These are phyloP conservation scores for Andrena hattorfiana DNA, from an alignment of 2,888 invertebrate genomes.

Conservation along the genomic window DNA sequence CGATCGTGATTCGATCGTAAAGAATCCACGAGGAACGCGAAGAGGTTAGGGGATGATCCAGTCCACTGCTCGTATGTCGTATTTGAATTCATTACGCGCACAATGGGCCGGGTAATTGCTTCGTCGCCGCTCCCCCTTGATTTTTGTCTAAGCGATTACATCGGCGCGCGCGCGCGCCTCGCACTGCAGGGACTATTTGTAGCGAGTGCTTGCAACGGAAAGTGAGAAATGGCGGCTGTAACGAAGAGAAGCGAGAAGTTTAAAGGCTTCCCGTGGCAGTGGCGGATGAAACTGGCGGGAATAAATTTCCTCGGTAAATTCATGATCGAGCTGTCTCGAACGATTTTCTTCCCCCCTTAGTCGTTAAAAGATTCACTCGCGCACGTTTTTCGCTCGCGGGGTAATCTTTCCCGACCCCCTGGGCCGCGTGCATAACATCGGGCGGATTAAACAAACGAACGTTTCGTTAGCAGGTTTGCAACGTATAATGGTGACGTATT, in stretches of 20 bases:
- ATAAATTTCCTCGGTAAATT: slow-evolving; percentile 63
- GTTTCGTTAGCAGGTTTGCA: not conserved
- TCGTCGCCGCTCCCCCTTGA: not conserved
- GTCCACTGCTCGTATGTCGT: not conserved
- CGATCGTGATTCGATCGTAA: not conserved
- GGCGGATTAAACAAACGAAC: slow-evolving; percentile 36
- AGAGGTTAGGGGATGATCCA: not conserved
- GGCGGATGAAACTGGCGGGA: slow-evolving; percentile 50
- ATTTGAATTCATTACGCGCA: not conserved
- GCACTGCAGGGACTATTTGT: slow-evolving; percentile 32
- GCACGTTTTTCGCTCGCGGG: not conserved
- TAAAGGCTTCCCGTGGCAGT: slow-evolving; percentile 54
- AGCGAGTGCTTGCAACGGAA: slow-evolving; percentile 38
- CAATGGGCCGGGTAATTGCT: slow-evolving; percentile 12
- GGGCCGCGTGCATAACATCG: not conserved
- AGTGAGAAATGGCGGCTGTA: slow-evolving; percentile 64
- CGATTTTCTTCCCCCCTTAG: slow-evolving; percentile 15
- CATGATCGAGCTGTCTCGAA: slow-evolving; percentile 60
- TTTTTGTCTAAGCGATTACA: slow-evolving; percentile 6
- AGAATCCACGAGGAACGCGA: not conserved
- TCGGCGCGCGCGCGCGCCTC: slow-evolving; percentile 12
- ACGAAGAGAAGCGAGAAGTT: slow-evolving; percentile 59
- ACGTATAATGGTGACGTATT: slow-evolving; percentile 63
- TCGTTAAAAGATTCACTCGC: not conserved
- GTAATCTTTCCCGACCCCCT: not conserved